These are phyloP conservation scores for Apogon hyalosoma DNA, from an alignment of 2,797 vertebrate genomes.

Conservation along the genomic window DNA sequence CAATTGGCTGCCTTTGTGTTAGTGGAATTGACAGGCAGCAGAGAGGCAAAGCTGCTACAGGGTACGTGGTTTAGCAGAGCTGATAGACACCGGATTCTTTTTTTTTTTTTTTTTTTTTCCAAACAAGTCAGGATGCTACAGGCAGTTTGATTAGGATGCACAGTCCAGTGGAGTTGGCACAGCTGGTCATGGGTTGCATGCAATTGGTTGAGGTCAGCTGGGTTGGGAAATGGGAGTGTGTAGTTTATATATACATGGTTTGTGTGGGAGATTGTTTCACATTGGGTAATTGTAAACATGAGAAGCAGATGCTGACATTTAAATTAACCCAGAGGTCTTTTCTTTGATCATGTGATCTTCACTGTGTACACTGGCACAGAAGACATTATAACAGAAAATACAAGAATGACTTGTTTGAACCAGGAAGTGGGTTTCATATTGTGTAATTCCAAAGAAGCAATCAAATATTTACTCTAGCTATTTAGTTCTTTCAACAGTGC, in stretches of 20 bases:
- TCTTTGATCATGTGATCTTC: constrained; percentile 2
- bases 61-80: constrained; percentile 62
- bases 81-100: constrained; percentile 48
- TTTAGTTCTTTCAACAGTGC: constrained; percentile 12
- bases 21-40: constrained; percentile 74
- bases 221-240: constrained; percentile 11
- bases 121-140: constrained; percentile 12
- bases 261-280: constrained; percentile 31
- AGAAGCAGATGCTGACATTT: constrained; percentile 33
- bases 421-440: constrained; percentile 18
- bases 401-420: constrained; percentile 19
- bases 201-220: constrained; percentile 30
- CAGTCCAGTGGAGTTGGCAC: constrained; percentile 51
- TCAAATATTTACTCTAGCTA: constrained; percentile 38
- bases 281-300: constrained; percentile 18
- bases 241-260: constrained; percentile 19
- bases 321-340: constrained; percentile 11
- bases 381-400: constrained; percentile 9
- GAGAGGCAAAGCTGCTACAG: constrained; percentile 63
- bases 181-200: constrained; percentile 36
- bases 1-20: constrained; percentile 69
- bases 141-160: constrained; percentile 61
- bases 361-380: neutral
- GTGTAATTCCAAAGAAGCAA: neutral
- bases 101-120: neutral